phyloP scores from a whole-genome alignment of 2,797 vertebrate species.

The Mionectes olivaceus region DNA sequence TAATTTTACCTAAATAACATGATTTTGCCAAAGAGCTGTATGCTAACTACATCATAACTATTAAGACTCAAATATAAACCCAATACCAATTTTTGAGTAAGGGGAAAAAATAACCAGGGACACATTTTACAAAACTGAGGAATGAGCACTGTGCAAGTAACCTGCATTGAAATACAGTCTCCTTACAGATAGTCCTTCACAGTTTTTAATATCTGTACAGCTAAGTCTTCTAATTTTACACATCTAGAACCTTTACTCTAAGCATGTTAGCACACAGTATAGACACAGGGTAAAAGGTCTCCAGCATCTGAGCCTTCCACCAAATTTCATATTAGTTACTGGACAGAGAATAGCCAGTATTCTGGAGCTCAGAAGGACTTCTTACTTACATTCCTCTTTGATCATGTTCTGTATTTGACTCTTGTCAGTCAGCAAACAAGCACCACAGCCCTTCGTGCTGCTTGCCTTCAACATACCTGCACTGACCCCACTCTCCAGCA shows the following conservation, averaged over 20 bases:
- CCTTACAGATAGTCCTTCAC: background rate
- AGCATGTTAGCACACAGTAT: background rate
- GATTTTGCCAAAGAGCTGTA: background rate
- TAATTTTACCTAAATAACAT: background rate
- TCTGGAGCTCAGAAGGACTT: background rate
- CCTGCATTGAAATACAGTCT: background rate
- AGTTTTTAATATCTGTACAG: background rate
- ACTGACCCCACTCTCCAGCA: fast-evolving
- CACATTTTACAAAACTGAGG: background rate
- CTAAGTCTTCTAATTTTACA: background rate
- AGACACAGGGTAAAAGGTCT: background rate
- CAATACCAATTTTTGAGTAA: background rate
- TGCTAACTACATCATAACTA: background rate
- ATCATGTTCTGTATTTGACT: background rate
- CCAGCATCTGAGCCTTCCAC: background rate
- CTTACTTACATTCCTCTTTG: background rate
- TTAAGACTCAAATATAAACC: background rate
- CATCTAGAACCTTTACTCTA: background rate
- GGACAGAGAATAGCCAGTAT: background rate
- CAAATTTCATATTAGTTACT: background rate
- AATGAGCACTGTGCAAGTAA: background rate
- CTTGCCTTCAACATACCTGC: fast-evolving
- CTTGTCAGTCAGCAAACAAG: background rate
- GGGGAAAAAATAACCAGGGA: background rate
- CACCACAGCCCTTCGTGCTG: background rate